Percentiles rank a stretch among this genome's conserved stretches.
These are phyloP conservation scores for Macroglossus sobrinus DNA, from an alignment of 2,113 vertebrate genomes.

Conservation along the genomic window DNA sequence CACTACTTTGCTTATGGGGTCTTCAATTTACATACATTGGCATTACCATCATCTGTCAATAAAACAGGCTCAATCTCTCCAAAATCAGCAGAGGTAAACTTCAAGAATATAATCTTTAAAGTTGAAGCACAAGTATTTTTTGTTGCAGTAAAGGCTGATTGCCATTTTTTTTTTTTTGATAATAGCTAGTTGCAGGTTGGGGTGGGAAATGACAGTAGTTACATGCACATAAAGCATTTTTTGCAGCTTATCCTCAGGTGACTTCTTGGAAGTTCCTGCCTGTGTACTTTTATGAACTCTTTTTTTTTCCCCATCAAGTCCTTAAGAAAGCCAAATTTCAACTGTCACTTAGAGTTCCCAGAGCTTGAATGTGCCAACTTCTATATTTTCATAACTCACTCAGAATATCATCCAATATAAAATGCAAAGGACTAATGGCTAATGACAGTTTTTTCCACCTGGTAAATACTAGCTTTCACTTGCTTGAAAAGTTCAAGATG, in stretches of 20 bases:
- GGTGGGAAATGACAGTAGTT: background rate
- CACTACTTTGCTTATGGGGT: constrained; percentile 93
- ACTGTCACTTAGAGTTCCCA: background rate
- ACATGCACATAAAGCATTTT: background rate
- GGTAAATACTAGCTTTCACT: constrained; percentile 39
- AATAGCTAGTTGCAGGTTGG: constrained; percentile 47
- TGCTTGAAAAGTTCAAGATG: constrained; percentile 43
- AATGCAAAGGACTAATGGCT: background rate
- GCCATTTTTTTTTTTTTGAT: constrained; percentile 76
- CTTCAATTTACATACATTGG: constrained; percentile 88
- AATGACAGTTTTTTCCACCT: constrained; percentile 37
- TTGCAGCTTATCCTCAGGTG: background rate
- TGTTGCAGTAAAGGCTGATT: constrained; percentile 81
- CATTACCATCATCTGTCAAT: constrained; percentile 91
- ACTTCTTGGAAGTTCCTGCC: background rate
- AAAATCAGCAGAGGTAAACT: constrained; percentile 86
- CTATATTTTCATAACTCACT: constrained; percentile 29
- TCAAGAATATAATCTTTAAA: constrained; percentile 91
- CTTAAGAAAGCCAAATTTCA: constrained; percentile 24
- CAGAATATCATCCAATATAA: constrained; percentile 39
- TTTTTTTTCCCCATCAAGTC: background rate
- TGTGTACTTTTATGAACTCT: background rate
- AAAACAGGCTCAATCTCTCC: constrained; percentile 91
- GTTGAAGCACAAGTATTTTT: constrained; percentile 85
- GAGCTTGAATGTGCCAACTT: constrained; percentile 2